Base-by-base conservation (phyloP, 2,888 invertebrate genomes). In the Drosophila quasianomalipes region DNA sequence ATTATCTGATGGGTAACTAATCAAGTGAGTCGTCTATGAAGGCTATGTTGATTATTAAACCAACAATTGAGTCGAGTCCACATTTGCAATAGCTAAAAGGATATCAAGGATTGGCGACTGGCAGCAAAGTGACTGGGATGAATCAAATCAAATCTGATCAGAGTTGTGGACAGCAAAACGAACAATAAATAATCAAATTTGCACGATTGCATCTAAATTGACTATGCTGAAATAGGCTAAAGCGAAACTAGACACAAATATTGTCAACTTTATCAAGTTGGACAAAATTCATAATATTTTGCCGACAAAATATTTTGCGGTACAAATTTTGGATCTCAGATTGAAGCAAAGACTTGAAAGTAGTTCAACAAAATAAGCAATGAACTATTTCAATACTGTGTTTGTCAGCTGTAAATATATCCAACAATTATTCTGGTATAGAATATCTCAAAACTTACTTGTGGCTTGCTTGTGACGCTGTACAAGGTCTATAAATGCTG, bases 1-100 rank as follows among this genome's bases (percentile, higher is more conserved):
- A 41, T 35, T 33, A 61, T 31, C 39, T 26, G 62, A 54, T 54
- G 22, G 26, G 39, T 19, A 61, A 52, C 61, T 61, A 52, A 61
- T 61, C 61, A 61, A 53, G 16, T 37, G n/a, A 52, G 16, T 37
- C 19, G 37, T 37, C 53, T 3, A 30, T 12, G n/a, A 39, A 28
- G 31, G 19, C 12, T 5, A 35, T 60, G 14, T 35, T 16, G 35
- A 35, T 35, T 35, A 55, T 28, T 16, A 9, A 9, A 4, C 55
- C 4, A 26, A 1, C 37, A 6, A 37, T 55, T 5, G 22, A 6
- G 7, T 9, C 16, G 7, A 33, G 7, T 16, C 7, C 22, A 54
- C 16, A 26, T 26, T 26, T 7, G 37, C 35, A 35, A 44, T 44
- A 12, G 12, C 10, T 6, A 5, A 35, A 35, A 22, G 22, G 12